Conservation (phyloP, 2,888 invertebrate species). For the Diaprepes abbreviatus region DNA sequence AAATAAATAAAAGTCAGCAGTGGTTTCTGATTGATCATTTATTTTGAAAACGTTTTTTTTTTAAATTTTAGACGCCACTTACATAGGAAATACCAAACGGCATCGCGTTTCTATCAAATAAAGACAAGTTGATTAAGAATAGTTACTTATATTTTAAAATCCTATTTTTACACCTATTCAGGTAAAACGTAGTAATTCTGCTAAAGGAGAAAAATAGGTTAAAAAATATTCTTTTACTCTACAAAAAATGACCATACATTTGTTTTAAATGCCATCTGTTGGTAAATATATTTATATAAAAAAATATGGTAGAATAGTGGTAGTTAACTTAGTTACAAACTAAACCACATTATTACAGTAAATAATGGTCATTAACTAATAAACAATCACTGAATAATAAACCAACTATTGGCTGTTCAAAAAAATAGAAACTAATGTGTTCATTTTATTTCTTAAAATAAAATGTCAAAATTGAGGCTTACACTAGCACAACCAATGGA, state of each 20-base stretch:
- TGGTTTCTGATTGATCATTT: slow-evolving; percentile 22
- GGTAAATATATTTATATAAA: not conserved
- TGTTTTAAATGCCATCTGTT: not conserved
- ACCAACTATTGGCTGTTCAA: slow-evolving; percentile 14
- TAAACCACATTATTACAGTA: not conserved
- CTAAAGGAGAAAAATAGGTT: not conserved
- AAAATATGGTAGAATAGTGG: not conserved
- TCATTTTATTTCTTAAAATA: not conserved
- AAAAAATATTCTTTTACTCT: slow-evolving; percentile 12
- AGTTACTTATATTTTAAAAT: slow-evolving; percentile 1
- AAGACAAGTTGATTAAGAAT: slow-evolving; percentile 1
- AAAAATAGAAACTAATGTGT: not conserved
- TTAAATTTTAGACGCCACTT: slow-evolving; percentile 13
- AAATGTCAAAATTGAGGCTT: not conserved
- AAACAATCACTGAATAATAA: slow-evolving; percentile 1
- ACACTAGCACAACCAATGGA: slow-evolving; percentile 13
- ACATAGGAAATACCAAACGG: slow-evolving; percentile 11
- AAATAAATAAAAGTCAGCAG: not conserved
- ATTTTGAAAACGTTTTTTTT: slow-evolving; percentile 23
- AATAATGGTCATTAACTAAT: not conserved
- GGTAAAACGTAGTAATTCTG: not conserved
- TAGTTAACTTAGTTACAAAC: not conserved
- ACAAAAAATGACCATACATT: slow-evolving; percentile 3
- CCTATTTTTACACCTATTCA: not conserved
- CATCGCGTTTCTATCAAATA: slow-evolving; percentile 3